phyloP scores from a whole-genome alignment of 2,888 invertebrate species.

The Phyto melanocephala region DNA sequence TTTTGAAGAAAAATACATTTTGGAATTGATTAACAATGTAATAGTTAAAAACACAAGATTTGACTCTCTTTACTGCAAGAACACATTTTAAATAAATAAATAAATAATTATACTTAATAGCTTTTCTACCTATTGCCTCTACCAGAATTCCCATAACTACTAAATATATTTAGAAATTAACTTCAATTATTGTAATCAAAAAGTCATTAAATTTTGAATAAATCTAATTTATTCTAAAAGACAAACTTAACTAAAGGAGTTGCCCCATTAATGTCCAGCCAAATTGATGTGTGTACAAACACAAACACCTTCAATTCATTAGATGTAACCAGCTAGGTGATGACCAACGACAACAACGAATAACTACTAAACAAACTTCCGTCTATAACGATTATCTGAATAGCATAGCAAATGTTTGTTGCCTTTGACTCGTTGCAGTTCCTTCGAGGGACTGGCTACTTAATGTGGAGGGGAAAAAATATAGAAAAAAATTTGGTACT shows the following conservation, averaged over 20 bases:
- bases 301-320: constrained; percentile 18
- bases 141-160: too few relatives aligned
- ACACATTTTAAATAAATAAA: too few relatives aligned
- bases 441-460: background rate
- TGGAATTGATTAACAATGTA: too few relatives aligned
- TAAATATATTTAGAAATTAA: constrained; percentile 14
- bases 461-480: background rate
- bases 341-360: constrained; percentile 46
- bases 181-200: constrained; percentile 45
- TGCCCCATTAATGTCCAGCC: background rate
- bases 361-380: constrained; percentile 60
- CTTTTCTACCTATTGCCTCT: too few relatives aligned
- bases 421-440: background rate
- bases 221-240: constrained; percentile 43
- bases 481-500: constrained; percentile 13
- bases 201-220: constrained; percentile 34
- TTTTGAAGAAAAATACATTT: too few relatives aligned
- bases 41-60: too few relatives aligned
- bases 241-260: constrained; percentile 17
- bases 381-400: constrained; percentile 56
- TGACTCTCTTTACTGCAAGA: too few relatives aligned
- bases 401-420: constrained; percentile 33
- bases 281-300: background rate
- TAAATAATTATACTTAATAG: too few relatives aligned
- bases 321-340: constrained; percentile 28